Conservation (phyloP, 2,888 invertebrate species). For the Carpatolechia fugitivella region DNA sequence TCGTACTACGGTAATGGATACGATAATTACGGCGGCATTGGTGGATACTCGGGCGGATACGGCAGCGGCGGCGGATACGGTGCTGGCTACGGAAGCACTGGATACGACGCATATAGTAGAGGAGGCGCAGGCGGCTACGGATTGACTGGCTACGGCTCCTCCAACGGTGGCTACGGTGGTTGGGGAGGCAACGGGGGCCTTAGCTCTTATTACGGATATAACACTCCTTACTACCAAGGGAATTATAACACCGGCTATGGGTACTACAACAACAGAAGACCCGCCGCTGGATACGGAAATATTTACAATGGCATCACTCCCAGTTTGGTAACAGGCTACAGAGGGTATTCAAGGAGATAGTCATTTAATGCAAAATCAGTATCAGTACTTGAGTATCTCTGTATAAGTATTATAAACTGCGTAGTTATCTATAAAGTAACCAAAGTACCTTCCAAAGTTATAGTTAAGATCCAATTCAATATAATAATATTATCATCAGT, state of each 20-base stretch:
- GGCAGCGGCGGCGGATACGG: conserved; percentile 25
- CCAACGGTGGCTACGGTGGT: conserved; percentile 76
- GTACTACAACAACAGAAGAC: conserved; percentile 62
- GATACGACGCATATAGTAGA: conserved; percentile 25
- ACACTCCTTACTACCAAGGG: conserved; percentile 74
- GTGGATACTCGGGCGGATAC: conserved; percentile 26
- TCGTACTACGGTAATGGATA: conserved; percentile 20
- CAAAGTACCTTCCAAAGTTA: conserved; percentile 60
- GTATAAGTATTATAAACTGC: neutral
- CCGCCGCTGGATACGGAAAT: conserved; percentile 46
- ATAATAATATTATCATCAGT: too few species aligned
- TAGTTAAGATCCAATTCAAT: conserved; percentile 9
- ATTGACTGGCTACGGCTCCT: conserved; percentile 26
- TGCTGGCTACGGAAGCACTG: conserved; percentile 17
- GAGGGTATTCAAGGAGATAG: conserved; percentile 66
- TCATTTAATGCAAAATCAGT: neutral
- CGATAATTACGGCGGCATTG: conserved; percentile 24
- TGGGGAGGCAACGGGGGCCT: conserved; percentile 81
- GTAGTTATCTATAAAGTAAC: conserved; percentile 32
- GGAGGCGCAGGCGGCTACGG: conserved; percentile 26
- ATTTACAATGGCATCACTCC: conserved; percentile 70
- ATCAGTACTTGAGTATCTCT: too few species aligned
- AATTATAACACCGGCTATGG: conserved; percentile 80
- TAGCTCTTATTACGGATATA: conserved; percentile 79
- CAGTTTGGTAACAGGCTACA: conserved; percentile 71